These are phyloP conservation scores for Junonia oenone DNA, from an alignment of 2,888 invertebrate genomes.

Conservation along the genomic window DNA sequence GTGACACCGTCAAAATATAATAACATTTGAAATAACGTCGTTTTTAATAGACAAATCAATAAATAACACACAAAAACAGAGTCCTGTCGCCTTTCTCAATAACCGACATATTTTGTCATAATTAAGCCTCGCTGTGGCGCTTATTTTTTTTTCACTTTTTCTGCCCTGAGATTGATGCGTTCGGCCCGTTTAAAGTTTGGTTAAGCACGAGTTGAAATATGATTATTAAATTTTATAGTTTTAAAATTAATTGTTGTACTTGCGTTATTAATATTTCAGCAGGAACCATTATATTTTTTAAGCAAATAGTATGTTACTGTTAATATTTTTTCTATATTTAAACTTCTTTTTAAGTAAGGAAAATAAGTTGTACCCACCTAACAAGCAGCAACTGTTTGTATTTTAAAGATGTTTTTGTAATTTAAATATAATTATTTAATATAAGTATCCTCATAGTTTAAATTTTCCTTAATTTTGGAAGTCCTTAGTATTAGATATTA, in stretches of 20 bases:
- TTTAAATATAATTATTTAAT: too few species aligned
- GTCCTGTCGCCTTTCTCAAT: conserved; percentile 46
- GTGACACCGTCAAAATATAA: conserved; percentile 18
- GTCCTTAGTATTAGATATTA: too few species aligned
- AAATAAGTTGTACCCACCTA: too few species aligned
- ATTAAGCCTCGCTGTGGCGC: conserved; percentile 62
- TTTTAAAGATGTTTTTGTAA: too few species aligned
- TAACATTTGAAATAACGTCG: conserved; percentile 23
- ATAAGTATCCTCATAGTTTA: too few species aligned
- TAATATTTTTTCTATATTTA: too few species aligned
- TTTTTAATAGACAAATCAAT: conserved; percentile 39
- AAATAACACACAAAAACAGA: conserved; percentile 47
- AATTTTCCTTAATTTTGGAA: too few species aligned
- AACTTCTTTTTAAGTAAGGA: too few species aligned
- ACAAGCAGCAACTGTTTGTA: too few species aligned
- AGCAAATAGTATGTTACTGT: too few species aligned
- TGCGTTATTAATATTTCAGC: neutral
- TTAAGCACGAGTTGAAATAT: conserved; percentile 22
- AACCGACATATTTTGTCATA: conserved; percentile 71
- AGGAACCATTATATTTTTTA: too few species aligned
- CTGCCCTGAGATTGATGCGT: conserved; percentile 37
- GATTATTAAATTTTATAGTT: too few species aligned
- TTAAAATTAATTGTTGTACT: neutral
- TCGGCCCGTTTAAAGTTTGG: conserved; percentile 21
- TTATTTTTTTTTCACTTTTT: conserved; percentile 49